phyloP scores from a whole-genome alignment of 1,140 invertebrate species.

The Tyrophagus putrescentiae region DNA sequence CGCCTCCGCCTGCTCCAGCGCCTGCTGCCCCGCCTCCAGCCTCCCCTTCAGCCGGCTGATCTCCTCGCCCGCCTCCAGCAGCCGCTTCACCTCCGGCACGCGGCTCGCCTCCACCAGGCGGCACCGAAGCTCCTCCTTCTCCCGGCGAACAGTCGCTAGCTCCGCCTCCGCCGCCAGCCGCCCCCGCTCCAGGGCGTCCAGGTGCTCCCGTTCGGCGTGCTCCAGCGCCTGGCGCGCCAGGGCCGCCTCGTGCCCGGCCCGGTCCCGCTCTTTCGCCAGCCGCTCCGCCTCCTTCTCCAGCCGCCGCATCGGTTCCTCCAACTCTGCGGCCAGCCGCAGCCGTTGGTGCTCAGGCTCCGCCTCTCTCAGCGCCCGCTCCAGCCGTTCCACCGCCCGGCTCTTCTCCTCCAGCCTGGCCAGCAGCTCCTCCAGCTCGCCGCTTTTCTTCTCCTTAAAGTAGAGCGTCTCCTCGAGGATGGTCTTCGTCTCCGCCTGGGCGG shows the following conservation, averaged over 20 bases:
- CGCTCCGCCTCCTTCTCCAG: constrained; percentile 11
- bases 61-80: constrained; percentile 12
- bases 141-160: constrained; percentile 13
- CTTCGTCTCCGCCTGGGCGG: constrained; percentile 19
- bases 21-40: neutral
- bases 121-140: constrained; percentile 20
- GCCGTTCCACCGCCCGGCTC: constrained; percentile 2
- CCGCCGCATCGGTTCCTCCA: constrained; percentile 15
- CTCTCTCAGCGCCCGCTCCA: neutral
- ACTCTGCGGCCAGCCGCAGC: constrained; percentile 5
- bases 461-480: constrained; percentile 19
- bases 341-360: constrained; percentile 6
- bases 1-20: constrained; percentile 16
- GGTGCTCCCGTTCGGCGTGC: constrained; percentile 19
- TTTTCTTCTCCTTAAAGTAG: constrained; percentile 18
- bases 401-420: constrained; percentile 8
- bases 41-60: constrained; percentile 5
- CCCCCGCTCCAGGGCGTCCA: constrained; percentile 21
- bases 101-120: constrained; percentile 15
- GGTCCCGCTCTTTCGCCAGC: constrained; percentile 14
- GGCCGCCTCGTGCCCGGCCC: neutral
- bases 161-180: constrained; percentile 12
- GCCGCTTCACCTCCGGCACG: constrained; percentile 16
- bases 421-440: constrained; percentile 13
- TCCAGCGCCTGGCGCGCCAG: constrained; percentile 20